These are phyloP conservation scores for Campylomormyrus tamandua DNA, from an alignment of 2,113 vertebrate species.

Conservation along the genomic window DNA sequence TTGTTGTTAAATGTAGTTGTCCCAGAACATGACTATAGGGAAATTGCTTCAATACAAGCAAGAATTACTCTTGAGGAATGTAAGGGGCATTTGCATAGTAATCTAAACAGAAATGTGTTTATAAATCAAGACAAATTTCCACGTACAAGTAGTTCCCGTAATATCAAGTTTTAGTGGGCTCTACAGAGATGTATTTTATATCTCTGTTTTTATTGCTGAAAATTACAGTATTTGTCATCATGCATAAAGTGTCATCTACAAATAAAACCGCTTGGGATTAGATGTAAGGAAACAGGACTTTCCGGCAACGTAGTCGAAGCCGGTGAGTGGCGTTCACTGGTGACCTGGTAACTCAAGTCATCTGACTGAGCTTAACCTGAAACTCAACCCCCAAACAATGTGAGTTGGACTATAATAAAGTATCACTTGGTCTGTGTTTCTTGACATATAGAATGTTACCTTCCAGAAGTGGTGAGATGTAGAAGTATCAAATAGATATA, in stretches of 20 bases:
- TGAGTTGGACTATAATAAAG: not conserved
- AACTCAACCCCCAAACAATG: not conserved
- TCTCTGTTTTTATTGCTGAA: not conserved
- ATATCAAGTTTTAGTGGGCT: not conserved
- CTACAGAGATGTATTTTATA: not conserved
- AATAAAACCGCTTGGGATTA: not conserved
- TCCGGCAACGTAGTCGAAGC: not conserved
- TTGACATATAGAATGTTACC: not conserved
- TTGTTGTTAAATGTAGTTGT: not conserved
- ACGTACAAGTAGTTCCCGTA: not conserved
- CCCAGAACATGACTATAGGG: not conserved
- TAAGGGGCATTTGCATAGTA: not conserved
- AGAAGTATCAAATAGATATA: not conserved
- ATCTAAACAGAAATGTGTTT: not conserved
- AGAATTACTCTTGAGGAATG: not conserved
- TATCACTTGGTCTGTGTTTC: not conserved
- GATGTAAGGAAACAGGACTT: not conserved
- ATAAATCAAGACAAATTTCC: not conserved
- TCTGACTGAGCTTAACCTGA: not conserved
- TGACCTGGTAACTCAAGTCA: not conserved
- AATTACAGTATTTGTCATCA: not conserved
- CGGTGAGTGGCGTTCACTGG: not conserved
- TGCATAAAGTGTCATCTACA: not conserved
- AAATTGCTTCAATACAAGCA: not conserved
- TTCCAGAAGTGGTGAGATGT: not conserved